A percentile compares a stretch with the other conserved stretches of the same genome.
Evolutionary conservation across 2,113 vertebrate species (phyloP).

Genomic region (Centropristis striata): DNA sequence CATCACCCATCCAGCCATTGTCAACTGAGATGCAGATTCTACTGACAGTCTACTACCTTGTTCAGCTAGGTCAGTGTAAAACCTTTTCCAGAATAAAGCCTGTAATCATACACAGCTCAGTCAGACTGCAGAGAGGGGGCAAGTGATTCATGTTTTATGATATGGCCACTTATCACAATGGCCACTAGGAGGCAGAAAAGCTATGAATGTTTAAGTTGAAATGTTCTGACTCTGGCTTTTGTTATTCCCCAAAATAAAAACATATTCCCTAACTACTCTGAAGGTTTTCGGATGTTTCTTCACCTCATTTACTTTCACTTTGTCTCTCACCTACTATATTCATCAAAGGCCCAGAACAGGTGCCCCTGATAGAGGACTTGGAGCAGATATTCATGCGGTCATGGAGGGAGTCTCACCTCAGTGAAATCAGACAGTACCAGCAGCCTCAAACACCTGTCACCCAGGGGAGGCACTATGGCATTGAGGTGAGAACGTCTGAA

Average conservation of each 20-base stretch:
- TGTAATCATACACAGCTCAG: neutral
- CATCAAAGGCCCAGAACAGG: slow-evolving; percentile 91
- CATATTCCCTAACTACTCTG: neutral
- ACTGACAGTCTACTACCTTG: slow-evolving; percentile 97
- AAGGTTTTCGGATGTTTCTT: neutral
- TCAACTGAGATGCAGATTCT: slow-evolving; percentile 98
- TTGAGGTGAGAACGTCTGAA: slow-evolving; percentile 67
- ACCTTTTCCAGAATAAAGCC: neutral
- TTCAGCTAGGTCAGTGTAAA: slow-evolving; percentile 93
- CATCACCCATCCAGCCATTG: slow-evolving; percentile 91
- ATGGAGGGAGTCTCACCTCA: slow-evolving; percentile 94
- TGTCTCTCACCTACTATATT: neutral
- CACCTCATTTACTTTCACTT: neutral
- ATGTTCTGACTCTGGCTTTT: neutral
- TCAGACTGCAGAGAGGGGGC: neutral
- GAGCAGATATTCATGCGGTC: slow-evolving; percentile 98
- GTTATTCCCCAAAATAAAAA: neutral
- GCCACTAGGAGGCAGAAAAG: slow-evolving; percentile 4
- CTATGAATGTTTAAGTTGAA: neutral
- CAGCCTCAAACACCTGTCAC: slow-evolving; percentile 85
- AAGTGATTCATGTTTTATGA: neutral
- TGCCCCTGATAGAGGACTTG: slow-evolving; percentile 95
- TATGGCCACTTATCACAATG: neutral
- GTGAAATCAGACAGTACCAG: slow-evolving; percentile 94
- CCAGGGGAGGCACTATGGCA: slow-evolving; percentile 78